These are phyloP conservation scores for Bellardia pandia DNA, from an alignment of 2,888 invertebrate species.

Conservation along the genomic window DNA sequence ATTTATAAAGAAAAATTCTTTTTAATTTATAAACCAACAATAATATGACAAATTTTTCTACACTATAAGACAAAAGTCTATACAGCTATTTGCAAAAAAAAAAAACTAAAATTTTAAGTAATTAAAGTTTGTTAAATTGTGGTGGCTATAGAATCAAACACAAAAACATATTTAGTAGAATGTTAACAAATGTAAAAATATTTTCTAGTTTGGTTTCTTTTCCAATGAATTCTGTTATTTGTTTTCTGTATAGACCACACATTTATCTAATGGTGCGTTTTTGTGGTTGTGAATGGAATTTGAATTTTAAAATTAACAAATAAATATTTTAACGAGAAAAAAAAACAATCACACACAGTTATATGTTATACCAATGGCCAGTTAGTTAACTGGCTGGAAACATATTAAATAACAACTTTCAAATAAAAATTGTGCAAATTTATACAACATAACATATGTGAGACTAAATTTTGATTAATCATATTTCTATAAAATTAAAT, in stretches of 20 bases:
- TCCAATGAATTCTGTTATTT: not conserved
- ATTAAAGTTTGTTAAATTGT: constrained; percentile 54
- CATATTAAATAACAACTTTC: constrained; percentile 66
- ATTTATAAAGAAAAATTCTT: constrained; percentile 41
- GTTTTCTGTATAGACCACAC: constrained; percentile 60
- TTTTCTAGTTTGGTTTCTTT: constrained; percentile 6
- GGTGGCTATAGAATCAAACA: constrained; percentile 47
- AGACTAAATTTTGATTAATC: constrained; percentile 28
- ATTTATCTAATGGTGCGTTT: constrained; percentile 68
- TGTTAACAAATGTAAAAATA: constrained; percentile 48
- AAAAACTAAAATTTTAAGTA: constrained; percentile 23
- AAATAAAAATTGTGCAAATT: constrained; percentile 33
- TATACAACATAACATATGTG: constrained; percentile 1
- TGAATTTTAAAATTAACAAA: constrained; percentile 59
- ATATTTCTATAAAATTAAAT: constrained; percentile 34
- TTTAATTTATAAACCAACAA: constrained; percentile 49
- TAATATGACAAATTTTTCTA: constrained; percentile 63
- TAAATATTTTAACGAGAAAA: constrained; percentile 46
- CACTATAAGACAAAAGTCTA: constrained; percentile 36
- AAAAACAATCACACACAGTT: constrained; percentile 3
- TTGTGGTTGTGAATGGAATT: constrained; percentile 69
- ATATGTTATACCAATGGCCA: not conserved
- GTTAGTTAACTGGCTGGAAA: constrained; percentile 16
- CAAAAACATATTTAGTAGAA: constrained; percentile 9
- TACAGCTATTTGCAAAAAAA: not conserved